Evolutionary conservation across 1,140 invertebrate species (phyloP).

Genomic region (Bombus confusus): DNA sequence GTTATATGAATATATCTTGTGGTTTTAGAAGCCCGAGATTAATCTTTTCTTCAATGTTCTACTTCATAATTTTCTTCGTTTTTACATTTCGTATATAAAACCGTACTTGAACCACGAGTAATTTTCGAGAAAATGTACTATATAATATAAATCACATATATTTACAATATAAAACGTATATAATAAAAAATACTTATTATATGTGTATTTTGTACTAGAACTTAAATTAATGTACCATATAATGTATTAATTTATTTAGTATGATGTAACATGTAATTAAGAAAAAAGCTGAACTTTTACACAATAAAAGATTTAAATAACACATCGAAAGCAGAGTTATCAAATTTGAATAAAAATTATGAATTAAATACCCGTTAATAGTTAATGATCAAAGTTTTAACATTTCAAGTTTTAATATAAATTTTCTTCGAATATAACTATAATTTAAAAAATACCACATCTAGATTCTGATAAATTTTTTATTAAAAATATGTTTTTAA

Average conservation of each 20-base stretch:
- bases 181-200: background rate
- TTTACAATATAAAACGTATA: too few species aligned
- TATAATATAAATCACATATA: too few species aligned
- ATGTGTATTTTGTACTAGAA: background rate
- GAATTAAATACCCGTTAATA: background rate
- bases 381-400: background rate
- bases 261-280: background rate
- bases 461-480: background rate
- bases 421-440: background rate
- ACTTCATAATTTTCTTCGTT: background rate
- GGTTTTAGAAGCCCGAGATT: slow-evolving; percentile 1
- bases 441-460: background rate
- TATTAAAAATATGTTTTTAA: background rate
- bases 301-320: background rate
- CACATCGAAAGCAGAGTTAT: background rate
- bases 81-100: background rate
- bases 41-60: background rate
- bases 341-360: background rate
- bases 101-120: too few species aligned
- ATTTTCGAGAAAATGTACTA: too few species aligned
- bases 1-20: background rate
- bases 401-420: too few species aligned
- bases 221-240: background rate
- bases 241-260: background rate
- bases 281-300: background rate